Conservation (phyloP, 2,113 vertebrate genomes). For the Vicugna pacos region DNA sequence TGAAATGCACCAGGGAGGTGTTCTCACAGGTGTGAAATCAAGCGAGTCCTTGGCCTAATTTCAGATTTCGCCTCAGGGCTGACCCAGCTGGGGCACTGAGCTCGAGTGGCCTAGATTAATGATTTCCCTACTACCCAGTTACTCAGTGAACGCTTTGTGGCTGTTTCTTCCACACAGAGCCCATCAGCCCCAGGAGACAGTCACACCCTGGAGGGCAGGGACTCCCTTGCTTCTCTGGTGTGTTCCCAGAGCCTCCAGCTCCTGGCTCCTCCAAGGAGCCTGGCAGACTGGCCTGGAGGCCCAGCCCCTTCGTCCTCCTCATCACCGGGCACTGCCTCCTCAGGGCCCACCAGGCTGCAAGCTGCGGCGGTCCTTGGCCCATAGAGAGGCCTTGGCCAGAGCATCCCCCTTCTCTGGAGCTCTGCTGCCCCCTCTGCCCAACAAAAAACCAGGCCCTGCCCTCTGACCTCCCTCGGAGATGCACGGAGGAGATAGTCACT, state of each 20-base stretch:
- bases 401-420: neutral
- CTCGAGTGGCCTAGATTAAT: neutral
- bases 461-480: neutral
- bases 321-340: too few relatives aligned
- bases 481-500: neutral
- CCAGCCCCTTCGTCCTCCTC: neutral
- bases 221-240: neutral
- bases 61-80: neutral
- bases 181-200: neutral
- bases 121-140: neutral
- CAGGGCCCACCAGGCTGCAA: neutral
- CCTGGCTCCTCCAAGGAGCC: neutral
- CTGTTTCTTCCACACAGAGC: neutral
- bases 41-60: neutral
- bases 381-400: neutral
- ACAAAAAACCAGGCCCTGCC: neutral
- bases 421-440: neutral
- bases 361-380: neutral
- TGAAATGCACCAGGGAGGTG: neutral
- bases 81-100: neutral
- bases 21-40: neutral
- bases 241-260: neutral
- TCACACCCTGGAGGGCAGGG: neutral
- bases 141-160: neutral
- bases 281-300: neutral